Conservation (phyloP, 2,888 invertebrate species). For the Eupelmus urozonus region DNA sequence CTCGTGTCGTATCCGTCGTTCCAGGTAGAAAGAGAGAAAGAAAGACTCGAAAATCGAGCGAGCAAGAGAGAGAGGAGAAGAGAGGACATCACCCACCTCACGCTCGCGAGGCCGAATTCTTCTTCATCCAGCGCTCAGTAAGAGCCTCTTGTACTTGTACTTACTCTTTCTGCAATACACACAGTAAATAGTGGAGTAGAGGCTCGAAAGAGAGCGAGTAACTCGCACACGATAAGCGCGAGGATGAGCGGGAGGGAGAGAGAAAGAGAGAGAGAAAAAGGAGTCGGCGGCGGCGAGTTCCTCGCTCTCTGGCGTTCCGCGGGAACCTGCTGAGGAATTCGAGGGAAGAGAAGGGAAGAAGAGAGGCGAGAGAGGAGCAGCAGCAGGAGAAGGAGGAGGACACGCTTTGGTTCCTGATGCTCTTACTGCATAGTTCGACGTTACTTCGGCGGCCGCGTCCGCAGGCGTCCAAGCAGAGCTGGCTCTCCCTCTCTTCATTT, state of each 20-base stretch:
- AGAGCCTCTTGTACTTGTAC: constrained; percentile 8
- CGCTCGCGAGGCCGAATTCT: constrained; percentile 49
- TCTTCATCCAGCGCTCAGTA: constrained; percentile 49
- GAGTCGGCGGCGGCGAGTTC: constrained; percentile 33
- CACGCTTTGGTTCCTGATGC: constrained; percentile 72
- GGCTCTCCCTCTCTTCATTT: constrained; percentile 18
- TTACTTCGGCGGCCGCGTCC: constrained; percentile 51
- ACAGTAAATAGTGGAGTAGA: constrained; percentile 50
- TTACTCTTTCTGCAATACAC: constrained; percentile 50
- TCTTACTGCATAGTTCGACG: constrained; percentile 68
- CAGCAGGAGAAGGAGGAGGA: constrained; percentile 64
- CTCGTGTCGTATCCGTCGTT: constrained; percentile 71
- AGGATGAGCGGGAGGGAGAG: background rate
- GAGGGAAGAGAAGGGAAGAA: constrained; percentile 61
- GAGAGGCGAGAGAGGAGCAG: constrained; percentile 60
- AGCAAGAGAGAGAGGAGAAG: constrained; percentile 53
- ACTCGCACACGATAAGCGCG: constrained; percentile 12
- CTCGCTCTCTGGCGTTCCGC: constrained; percentile 52
- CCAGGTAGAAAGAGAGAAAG: constrained; percentile 65
- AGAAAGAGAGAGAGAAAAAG: constrained; percentile 33
- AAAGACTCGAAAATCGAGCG: constrained; percentile 8
- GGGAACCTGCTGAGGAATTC: constrained; percentile 61
- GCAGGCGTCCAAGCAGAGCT: constrained; percentile 43
- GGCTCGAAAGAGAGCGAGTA: constrained; percentile 41
- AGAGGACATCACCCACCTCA: constrained; percentile 52